A percentile compares a stretch with the other conserved stretches of the same genome.
Evolutionary conservation across 2,888 invertebrate species (phyloP).

Genomic region (Macaria liturata): DNA sequence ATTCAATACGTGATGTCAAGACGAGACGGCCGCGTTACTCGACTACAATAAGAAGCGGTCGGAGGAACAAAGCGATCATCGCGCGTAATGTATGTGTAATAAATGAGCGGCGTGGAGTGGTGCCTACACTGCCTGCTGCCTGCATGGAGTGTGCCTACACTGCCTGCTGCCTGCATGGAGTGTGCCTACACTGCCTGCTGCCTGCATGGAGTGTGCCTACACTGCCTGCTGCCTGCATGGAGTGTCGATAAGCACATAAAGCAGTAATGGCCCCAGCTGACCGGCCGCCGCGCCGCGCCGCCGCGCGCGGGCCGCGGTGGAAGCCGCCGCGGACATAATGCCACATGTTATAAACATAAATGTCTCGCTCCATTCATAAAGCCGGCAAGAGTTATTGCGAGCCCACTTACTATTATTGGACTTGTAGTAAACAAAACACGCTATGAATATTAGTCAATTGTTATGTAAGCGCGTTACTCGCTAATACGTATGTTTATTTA

Average conservation of each 20-base stretch:
- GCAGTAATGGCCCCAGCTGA: conserved; percentile 31
- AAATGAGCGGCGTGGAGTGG: background rate
- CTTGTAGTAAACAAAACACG: conserved; percentile 57
- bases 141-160: background rate
- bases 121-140: too few species aligned
- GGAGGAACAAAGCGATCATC: conserved; percentile 1
- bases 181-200: too few species aligned
- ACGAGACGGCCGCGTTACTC: conserved; percentile 1
- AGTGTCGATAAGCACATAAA: conserved; percentile 28
- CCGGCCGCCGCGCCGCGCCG: conserved; percentile 24
- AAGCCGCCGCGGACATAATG: conserved; percentile 14
- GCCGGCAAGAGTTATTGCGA: conserved; percentile 60
- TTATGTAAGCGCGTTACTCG: conserved; percentile 34
- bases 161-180: background rate
- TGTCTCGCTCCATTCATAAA: conserved; percentile 64
- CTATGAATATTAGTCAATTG: conserved; percentile 43
- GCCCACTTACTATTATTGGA: conserved; percentile 51
- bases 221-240: too few species aligned
- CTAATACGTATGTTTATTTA: conserved; percentile 34
- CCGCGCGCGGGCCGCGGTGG: conserved; percentile 22
- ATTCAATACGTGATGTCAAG: conserved; percentile 7
- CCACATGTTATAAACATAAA: conserved; percentile 59
- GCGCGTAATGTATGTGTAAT: conserved; percentile 7
- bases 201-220: background rate
- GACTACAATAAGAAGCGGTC: background rate